Evolutionary conservation across 1,140 invertebrate genomes (phyloP), one percentile per base, ranked within the genome.

Genomic region (Papilio polyxenes): DNA sequence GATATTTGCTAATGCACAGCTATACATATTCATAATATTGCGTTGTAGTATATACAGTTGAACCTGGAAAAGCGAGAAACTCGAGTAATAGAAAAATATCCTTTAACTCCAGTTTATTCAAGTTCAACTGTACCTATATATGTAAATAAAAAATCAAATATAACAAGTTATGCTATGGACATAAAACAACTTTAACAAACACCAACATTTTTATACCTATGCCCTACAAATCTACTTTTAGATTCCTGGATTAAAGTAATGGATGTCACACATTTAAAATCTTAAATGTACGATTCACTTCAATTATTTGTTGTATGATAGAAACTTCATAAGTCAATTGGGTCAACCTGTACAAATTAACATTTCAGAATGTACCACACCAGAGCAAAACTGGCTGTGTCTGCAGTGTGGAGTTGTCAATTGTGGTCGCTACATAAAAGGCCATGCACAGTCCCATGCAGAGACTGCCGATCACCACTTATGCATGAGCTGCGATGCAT

Each of bases 341-440:
- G 15, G 4, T 53, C 15, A 17, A 15, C 1, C 6, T 17, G 51
- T 17, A 17, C 1, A 44, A 44, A 2, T 82, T 1, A 51, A 80
- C 6, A 4, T 65, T 84, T 23, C 91, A 98, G 97, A 96, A 92
- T 97, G 97, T 92, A 95, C 95, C 80, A 96, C 96, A 65, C 92
- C 95, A 81, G 95, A 96, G 83, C 97, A 96, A 92, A 96, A 96
- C 75, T 97, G 97, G 97, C 94, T 98, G 82, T 98, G 97, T 90
- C 92, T 97, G 80, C 95, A 96, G 82, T 98, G 97, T 93, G 97
- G 97, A 7, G 92, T 95, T 15, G 94, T 97, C 59, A 96, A 97
- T 85, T 98, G 97, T 95, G 97, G 97, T 78, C 96, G 97, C 82
- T 98, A 97, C 93, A 95, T 97, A 20, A 97, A 96, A 89, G 97